phyloP scores from a whole-genome alignment of 2,888 invertebrate species.

The Tetragnatha montana region DNA sequence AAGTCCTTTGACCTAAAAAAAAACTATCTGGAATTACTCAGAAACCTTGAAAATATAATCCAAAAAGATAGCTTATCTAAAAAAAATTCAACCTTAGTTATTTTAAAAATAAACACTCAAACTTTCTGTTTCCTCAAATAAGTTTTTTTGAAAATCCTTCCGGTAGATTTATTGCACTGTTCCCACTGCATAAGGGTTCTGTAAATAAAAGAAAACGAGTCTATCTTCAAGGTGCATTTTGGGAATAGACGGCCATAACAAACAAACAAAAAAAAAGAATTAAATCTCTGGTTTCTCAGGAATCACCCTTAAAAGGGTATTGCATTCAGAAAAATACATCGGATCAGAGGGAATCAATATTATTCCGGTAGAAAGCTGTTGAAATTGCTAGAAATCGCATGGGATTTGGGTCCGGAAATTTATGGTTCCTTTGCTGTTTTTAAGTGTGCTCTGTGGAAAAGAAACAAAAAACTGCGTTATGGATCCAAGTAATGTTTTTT shows the following conservation, averaged over 20 bases:
- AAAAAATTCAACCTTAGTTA: not conserved
- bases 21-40: too few relatives aligned
- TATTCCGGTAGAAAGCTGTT: conserved; percentile 10
- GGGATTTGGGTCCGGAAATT: conserved; percentile 30
- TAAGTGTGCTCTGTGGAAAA: conserved; percentile 28
- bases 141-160: not conserved
- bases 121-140: not conserved
- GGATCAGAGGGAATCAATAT: conserved; percentile 41
- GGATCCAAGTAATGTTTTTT: conserved; percentile 29
- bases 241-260: not conserved
- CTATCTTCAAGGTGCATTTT: conserved; percentile 2
- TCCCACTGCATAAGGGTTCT: not conserved
- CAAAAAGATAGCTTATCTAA: not conserved
- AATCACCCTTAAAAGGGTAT: conserved; percentile 30
- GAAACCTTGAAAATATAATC: not conserved
- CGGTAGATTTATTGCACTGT: not conserved
- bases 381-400: conserved; percentile 51
- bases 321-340: conserved; percentile 18
- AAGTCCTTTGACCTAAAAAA: too few relatives aligned
- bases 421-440: conserved; percentile 43
- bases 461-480: conserved; percentile 30
- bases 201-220: conserved; percentile 23
- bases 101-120: not conserved
- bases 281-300: conserved; percentile 30
- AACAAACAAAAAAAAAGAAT: conserved; percentile 27